phyloP scores from a whole-genome alignment of 2,113 vertebrate species.

The Rhinoderma darwinii region DNA sequence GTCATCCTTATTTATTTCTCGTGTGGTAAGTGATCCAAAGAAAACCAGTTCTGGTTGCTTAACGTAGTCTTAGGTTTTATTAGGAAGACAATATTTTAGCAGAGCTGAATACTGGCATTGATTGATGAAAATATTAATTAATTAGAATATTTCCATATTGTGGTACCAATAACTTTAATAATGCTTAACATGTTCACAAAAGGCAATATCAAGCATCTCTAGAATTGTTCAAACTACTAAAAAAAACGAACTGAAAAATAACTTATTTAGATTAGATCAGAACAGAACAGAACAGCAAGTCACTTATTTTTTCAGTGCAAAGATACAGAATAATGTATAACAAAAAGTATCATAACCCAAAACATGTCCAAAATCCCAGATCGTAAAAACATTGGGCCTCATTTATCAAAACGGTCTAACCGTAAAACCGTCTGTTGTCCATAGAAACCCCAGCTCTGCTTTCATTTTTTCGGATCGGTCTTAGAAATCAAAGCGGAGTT shows the following conservation, averaged over 20 bases:
- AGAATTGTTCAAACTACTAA: slow-evolving; percentile 11
- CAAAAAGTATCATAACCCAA: background rate
- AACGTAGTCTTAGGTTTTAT: slow-evolving; percentile 27
- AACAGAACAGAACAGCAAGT: slow-evolving; percentile 6
- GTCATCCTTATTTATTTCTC: too few relatives aligned
- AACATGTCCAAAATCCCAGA: background rate
- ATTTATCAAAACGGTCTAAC: too few relatives aligned
- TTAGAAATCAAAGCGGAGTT: too few relatives aligned
- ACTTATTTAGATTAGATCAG: background rate
- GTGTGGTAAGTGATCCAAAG: too few relatives aligned
- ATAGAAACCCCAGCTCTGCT: too few relatives aligned
- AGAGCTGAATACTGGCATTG: slow-evolving; percentile 26
- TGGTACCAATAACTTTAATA: slow-evolving; percentile 21
- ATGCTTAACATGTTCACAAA: slow-evolving; percentile 1
- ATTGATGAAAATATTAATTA: slow-evolving; percentile 1
- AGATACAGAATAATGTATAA: slow-evolving; percentile 15
- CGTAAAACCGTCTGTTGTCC: too few relatives aligned
- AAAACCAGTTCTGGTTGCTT: background rate
- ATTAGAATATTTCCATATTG: background rate
- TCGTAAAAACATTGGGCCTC: background rate
- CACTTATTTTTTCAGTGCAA: slow-evolving; percentile 31
- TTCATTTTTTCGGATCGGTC: too few relatives aligned
- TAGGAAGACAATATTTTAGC: slow-evolving; percentile 51
- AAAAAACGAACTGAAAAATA: slow-evolving; percentile 1
- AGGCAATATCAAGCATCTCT: slow-evolving; percentile 11